Evolutionary conservation across 2,113 vertebrate genomes (phyloP), one percentile per base, ranked within the genome.

Genomic region (Pedetes capensis): DNA sequence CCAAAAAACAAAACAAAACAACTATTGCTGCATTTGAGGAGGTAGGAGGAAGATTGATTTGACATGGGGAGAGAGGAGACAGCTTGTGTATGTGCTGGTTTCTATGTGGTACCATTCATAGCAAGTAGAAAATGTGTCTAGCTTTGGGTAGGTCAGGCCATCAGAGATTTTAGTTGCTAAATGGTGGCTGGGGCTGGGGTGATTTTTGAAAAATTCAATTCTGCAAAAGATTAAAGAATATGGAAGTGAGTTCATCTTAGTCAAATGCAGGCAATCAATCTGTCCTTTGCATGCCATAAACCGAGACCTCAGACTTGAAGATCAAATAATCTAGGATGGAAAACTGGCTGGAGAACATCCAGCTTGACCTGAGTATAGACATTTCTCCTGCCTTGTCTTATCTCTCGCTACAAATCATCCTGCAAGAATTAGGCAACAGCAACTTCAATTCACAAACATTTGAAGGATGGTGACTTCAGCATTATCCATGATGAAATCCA

Each of bases 401-500:
- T 95, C 89, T 96, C 90, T 39, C 49, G 76, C 84, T 81, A 87
- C 93, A 97, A 97, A 97, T 97, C 97, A 97, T 53, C 63, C 66
- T 63, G 91, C 6, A 55, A 94, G 55, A 59, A 96, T 92, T 32
- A 92, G 96, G 91, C 49, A 94, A 51, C 59, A 78, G 80, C 91
- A 85, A 42, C 87, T 93, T 93, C 84, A 74, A 72, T 85, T 93
- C 93, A 53, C 47, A 34, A 20, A 42, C 68, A 8, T 78, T 69
- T 97, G 97, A 97, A 96, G 92, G 87, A 93, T 95, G 95, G 63
- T 71, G 95, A 95, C 97, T 95, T 95, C 91, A 6, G 32, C 37
- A 49, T 96, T 97, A 97, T 96, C 96, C 85, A 87, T 69, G 83
- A 93, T 68, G 86, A 97, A 95, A 91, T 87, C 94, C 91, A 93